A percentile compares a stretch with the other conserved stretches of the same genome.
These are phyloP conservation scores for Gnatocerus cornutus DNA, from an alignment of 2,888 invertebrate species.

Conservation along the genomic window DNA sequence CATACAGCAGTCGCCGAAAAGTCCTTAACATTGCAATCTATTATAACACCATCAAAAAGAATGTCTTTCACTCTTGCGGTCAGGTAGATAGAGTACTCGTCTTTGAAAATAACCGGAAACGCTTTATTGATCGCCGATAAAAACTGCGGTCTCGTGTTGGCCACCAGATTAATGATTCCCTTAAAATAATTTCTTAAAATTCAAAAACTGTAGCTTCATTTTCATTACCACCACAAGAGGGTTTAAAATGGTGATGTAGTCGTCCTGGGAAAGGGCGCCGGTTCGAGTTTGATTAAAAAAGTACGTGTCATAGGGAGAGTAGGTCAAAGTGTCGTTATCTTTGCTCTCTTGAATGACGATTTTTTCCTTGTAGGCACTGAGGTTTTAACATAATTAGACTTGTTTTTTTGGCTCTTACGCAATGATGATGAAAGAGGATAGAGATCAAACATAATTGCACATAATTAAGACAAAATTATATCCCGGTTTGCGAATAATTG, in stretches of 20 bases:
- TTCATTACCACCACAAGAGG: slow-evolving; percentile 79
- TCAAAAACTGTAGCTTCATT: slow-evolving; percentile 1
- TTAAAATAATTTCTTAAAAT: slow-evolving; percentile 61
- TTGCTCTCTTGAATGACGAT: slow-evolving; percentile 82
- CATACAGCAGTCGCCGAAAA: slow-evolving; percentile 86
- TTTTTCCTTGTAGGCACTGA: slow-evolving; percentile 89
- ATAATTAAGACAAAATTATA: slow-evolving; percentile 31
- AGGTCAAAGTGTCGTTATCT: slow-evolving; percentile 82
- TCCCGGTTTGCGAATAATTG: slow-evolving; percentile 24
- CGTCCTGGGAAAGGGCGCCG: slow-evolving; percentile 82
- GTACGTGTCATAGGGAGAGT: slow-evolving; percentile 79
- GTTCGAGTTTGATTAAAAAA: slow-evolving; percentile 80
- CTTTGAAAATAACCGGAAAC: slow-evolving; percentile 79
- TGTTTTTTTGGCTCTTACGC: slow-evolving; percentile 22
- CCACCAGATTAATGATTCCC: slow-evolving; percentile 75
- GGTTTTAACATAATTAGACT: slow-evolving; percentile 3
- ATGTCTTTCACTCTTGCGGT: slow-evolving; percentile 80
- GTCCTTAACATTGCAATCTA: slow-evolving; percentile 84
- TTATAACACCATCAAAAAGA: slow-evolving; percentile 81
- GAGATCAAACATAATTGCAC: slow-evolving; percentile 22
- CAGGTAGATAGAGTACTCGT: slow-evolving; percentile 78
- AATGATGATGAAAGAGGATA: slow-evolving; percentile 30
- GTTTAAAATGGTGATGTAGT: slow-evolving; percentile 81
- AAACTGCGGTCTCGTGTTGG: slow-evolving; percentile 79
- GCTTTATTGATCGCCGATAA: slow-evolving; percentile 81